Percentiles rank a stretch among this genome's conserved stretches.
phyloP scores from a whole-genome alignment of 2,797 vertebrate genomes.

The Limnodromus scolopaceus region DNA sequence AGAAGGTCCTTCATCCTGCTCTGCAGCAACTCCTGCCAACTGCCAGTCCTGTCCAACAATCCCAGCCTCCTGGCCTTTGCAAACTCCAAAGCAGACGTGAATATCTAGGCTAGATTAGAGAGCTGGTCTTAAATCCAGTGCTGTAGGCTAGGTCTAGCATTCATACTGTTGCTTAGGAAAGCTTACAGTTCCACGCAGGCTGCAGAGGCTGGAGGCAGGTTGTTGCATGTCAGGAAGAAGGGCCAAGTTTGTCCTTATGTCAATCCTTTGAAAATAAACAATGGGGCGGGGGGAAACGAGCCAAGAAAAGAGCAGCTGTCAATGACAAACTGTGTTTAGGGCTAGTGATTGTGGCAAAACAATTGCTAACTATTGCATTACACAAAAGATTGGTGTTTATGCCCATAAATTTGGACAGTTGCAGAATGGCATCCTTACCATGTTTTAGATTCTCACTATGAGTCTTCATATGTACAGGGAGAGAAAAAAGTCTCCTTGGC shows the following conservation, averaged over 20 bases:
- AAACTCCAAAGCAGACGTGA: neutral
- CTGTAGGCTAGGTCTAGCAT: constrained; percentile 18
- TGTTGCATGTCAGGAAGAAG: neutral
- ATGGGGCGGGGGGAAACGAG: rapidly evolving
- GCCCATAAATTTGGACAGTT: neutral
- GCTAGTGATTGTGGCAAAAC: neutral
- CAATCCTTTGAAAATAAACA: neutral
- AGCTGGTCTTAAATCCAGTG: neutral
- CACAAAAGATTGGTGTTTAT: neutral
- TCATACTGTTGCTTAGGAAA: neutral
- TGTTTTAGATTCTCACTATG: neutral
- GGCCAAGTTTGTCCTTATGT: neutral
- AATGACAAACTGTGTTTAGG: neutral
- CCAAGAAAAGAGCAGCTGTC: neutral
- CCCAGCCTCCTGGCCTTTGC: neutral
- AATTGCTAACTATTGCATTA: neutral
- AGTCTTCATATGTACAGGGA: rapidly evolving
- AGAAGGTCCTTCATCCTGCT: neutral
- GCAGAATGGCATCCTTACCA: neutral
- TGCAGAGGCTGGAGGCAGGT: neutral
- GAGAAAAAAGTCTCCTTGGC: neutral
- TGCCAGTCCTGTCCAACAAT: neutral
- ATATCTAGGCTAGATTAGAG: neutral
- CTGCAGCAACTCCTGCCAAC: neutral
- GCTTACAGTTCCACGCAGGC: neutral